A percentile compares a stretch with the other conserved stretches of the same genome.
phyloP scores from a whole-genome alignment of 2,888 invertebrate species.

The Cataglyphis cursor region DNA sequence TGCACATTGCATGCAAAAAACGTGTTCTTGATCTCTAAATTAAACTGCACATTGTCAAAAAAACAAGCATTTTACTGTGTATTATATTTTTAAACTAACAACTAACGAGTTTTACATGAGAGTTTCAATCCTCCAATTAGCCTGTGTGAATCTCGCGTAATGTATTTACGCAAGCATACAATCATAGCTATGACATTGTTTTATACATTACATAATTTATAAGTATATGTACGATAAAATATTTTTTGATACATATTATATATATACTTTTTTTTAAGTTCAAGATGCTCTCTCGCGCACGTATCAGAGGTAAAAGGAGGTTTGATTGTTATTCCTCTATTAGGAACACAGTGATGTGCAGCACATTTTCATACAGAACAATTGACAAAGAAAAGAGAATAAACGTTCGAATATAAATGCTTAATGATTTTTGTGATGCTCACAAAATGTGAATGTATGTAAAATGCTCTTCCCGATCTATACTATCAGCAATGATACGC shows the following conservation, averaged over 20 bases:
- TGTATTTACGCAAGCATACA: not conserved
- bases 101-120: slow-evolving; percentile 32
- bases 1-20: slow-evolving; percentile 69
- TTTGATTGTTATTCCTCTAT: slow-evolving; percentile 50
- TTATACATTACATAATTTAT: slow-evolving; percentile 20
- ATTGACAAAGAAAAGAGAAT: slow-evolving; percentile 36
- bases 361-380: slow-evolving; percentile 51
- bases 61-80: slow-evolving; percentile 55
- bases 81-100: slow-evolving; percentile 36
- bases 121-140: slow-evolving; percentile 55
- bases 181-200: not conserved
- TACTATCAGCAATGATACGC: slow-evolving; percentile 15
- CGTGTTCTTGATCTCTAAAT: slow-evolving; percentile 54
- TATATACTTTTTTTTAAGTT: slow-evolving; percentile 7
- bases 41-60: slow-evolving; percentile 53
- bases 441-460: slow-evolving; percentile 20
- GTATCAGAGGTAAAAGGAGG: slow-evolving; percentile 51
- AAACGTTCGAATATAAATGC: slow-evolving; percentile 30
- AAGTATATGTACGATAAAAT: slow-evolving; percentile 33
- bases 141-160: slow-evolving; percentile 24
- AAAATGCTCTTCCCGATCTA: slow-evolving; percentile 32
- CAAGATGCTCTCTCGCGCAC: not conserved
- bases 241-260: slow-evolving; percentile 7
- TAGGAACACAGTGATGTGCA: slow-evolving; percentile 43
- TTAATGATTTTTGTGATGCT: slow-evolving; percentile 12